A percentile compares a stretch with the other conserved stretches of the same genome.
phyloP scores from a whole-genome alignment of 2,113 vertebrate species.

The Eclectus roratus region DNA sequence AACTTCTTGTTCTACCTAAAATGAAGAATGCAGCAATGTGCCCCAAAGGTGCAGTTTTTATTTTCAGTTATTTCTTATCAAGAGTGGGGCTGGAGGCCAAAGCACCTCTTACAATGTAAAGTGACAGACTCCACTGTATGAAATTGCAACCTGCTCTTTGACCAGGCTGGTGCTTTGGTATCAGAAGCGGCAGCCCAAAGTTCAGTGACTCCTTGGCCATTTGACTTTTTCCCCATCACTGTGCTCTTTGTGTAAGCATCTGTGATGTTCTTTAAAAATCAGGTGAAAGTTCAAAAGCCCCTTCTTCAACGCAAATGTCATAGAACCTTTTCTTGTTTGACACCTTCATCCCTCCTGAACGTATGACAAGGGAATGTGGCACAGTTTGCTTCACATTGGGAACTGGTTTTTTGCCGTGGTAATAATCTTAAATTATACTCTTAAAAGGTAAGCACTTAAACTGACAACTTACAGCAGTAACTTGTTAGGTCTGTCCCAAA shows the following conservation, averaged over 20 bases:
- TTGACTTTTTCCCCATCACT: fast-evolving
- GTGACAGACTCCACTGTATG: neutral
- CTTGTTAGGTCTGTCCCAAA: neutral
- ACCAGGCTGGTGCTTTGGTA: neutral
- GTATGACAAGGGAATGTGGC: neutral
- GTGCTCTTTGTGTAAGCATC: fast-evolving
- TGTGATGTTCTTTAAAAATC: neutral
- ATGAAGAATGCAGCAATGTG: neutral
- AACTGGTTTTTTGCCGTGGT: neutral
- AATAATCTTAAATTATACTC: neutral
- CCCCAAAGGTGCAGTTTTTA: neutral
- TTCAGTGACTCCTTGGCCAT: fast-evolving
- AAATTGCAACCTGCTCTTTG: neutral
- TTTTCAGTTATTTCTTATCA: neutral
- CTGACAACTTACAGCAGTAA: neutral
- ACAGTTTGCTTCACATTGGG: neutral
- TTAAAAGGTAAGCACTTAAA: neutral
- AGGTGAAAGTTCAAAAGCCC: neutral
- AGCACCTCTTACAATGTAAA: neutral
- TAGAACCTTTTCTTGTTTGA: neutral
- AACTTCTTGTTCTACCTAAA: neutral
- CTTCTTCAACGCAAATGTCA: neutral
- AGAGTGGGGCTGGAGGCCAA: neutral
- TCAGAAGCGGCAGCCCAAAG: fast-evolving
- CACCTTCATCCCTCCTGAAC: fast-evolving